Percentiles rank a stretch among this genome's conserved stretches.
These are phyloP conservation scores for Tupaia tana DNA, from an alignment of 2,113 vertebrate species.

Conservation along the genomic window DNA sequence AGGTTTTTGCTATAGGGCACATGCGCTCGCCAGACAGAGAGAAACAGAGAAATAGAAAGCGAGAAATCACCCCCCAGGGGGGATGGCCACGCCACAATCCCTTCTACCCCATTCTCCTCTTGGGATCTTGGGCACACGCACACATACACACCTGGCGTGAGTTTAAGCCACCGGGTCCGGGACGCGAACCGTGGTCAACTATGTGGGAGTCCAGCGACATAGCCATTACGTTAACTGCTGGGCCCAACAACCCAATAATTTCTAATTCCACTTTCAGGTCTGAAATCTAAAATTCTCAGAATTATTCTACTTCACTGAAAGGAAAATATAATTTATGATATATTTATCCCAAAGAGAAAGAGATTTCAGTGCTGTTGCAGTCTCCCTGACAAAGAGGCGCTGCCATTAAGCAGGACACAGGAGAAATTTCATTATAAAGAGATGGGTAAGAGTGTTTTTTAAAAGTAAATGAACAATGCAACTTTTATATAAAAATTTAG, in stretches of 20 bases:
- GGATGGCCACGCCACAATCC: too few relatives aligned
- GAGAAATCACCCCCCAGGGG: too few relatives aligned
- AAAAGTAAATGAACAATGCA: background rate
- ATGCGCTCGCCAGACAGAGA: too few relatives aligned
- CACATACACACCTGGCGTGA: too few relatives aligned
- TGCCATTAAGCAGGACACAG: background rate
- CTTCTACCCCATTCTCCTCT: too few relatives aligned
- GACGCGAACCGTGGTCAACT: too few relatives aligned
- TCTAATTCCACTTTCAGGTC: conserved; percentile 3
- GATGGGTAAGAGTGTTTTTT: background rate
- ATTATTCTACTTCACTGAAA: conserved; percentile 1
- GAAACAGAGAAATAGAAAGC: too few relatives aligned
- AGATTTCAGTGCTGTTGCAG: background rate
- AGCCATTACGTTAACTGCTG: too few relatives aligned
- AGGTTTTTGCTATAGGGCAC: too few relatives aligned
- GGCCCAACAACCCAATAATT: background rate
- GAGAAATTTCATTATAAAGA: background rate
- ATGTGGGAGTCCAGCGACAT: too few relatives aligned
- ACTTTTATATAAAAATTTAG: conserved; percentile 22
- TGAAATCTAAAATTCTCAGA: background rate
- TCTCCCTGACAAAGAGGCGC: background rate
- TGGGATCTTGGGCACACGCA: too few relatives aligned
- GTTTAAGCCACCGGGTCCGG: too few relatives aligned
- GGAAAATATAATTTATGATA: background rate
- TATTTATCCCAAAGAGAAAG: background rate